Base-by-base conservation (phyloP, 2,113 vertebrate species). In the Glaucomys volans region DNA sequence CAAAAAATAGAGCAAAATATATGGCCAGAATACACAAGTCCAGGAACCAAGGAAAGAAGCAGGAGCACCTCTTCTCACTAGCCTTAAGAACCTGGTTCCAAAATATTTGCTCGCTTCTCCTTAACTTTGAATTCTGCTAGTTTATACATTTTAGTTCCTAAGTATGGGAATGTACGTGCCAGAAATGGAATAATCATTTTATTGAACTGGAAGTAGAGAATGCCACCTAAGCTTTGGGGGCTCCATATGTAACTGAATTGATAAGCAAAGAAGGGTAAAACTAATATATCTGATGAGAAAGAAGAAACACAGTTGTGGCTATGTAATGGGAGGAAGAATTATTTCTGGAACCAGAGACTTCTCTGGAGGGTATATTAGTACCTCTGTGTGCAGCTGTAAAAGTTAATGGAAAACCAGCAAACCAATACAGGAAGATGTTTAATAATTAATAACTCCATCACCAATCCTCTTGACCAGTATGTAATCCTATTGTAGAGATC, bases 321-420 rank as follows among this genome's bases (percentile, higher is more conserved):
- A 22, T 12, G 14, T 76, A 75, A 35, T 40, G 74, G 57, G 79
- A 80, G 16, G 12, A 44, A 80, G 30, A 79, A 52, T 44, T 86
- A 44, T 90, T 96, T 89, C 80, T 80, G 74, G 44, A 74, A 82
- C 20, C 57, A 71, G 71, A 50, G 42, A 35, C 30, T 12, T 84
- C 62, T 50, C 62, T 42, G 50, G 42, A 87, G 66, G 72, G 35
- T 2, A 28, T 40, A 40, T 80, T 40, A 47, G 44, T 74, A 71
- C 26, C 87, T 80, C 54, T 91, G 35, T 76, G 16, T 62, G 14
- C 57, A 50, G 69, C 35, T n/a, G 6, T 87, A 59, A 82, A 91
- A 90, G 37, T 74, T 87, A 94, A 26, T 74, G 16, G 91, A 69
- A 90, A 87, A 50, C 28, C 75, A 87, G 30, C 35, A 94, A 69